Evolutionary conservation across 2,797 vertebrate genomes (phyloP).

Genomic region (Myotis daubentonii): DNA sequence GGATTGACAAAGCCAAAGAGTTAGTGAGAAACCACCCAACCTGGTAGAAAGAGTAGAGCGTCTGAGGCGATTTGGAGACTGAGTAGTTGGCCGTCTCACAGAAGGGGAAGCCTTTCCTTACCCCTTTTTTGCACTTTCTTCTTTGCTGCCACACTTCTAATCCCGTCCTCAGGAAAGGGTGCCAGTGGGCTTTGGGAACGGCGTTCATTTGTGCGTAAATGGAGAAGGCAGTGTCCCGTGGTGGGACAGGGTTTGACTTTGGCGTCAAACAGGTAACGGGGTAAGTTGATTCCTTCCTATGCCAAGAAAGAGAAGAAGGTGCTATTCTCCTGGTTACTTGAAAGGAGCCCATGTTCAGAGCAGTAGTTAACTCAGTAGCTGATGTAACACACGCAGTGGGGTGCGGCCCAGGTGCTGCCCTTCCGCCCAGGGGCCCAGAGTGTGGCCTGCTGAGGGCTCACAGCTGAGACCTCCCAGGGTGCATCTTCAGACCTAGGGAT

Average conservation of each 20-base stretch:
- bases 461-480: not conserved
- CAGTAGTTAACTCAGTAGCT: too few species aligned
- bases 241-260: not conserved
- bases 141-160: not conserved
- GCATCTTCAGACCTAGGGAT: not conserved
- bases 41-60: not conserved
- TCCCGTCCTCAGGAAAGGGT: not conserved
- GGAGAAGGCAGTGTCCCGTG: not conserved
- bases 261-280: not conserved
- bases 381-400: rapidly evolving
- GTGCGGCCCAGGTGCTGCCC: not conserved
- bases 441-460: not conserved
- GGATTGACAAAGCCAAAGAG: not conserved
- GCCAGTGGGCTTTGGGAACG: not conserved
- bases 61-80: rapidly evolving
- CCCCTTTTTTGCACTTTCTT: not conserved
- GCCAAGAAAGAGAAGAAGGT: not conserved
- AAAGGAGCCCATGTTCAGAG: not conserved
- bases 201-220: not conserved
- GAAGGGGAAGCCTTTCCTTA: not conserved
- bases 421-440: not conserved
- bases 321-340: not conserved
- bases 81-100: rapidly evolving
- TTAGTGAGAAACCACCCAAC: not conserved
- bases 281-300: not conserved